Evolutionary conservation across 2,888 invertebrate species (phyloP).

Genomic region (Phalangium opilio): DNA sequence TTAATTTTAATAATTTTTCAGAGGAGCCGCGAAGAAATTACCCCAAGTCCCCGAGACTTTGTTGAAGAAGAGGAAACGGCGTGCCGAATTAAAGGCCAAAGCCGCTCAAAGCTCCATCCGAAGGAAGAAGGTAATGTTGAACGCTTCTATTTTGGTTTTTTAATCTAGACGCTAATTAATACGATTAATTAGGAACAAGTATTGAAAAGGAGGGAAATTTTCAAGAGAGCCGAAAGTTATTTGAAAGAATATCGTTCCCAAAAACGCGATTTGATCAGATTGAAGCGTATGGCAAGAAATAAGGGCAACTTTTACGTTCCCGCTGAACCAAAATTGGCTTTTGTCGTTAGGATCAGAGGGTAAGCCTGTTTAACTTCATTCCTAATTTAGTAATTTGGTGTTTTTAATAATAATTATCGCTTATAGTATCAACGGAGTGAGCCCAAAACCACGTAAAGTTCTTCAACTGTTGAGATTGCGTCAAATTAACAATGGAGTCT

Average conservation of each 20-base stretch:
- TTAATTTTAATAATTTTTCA: neutral
- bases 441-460: slow-evolving; percentile 66
- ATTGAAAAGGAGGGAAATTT: slow-evolving; percentile 67
- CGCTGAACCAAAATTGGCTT: slow-evolving; percentile 86
- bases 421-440: slow-evolving; percentile 47
- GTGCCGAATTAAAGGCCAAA: slow-evolving; percentile 48
- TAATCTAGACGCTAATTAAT: neutral
- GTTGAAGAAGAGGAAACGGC: slow-evolving; percentile 78
- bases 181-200: slow-evolving; percentile 47
- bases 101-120: slow-evolving; percentile 24
- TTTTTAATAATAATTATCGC: no score
- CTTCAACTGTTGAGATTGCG: slow-evolving; percentile 89
- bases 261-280: slow-evolving; percentile 70
- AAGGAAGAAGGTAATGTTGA: slow-evolving; percentile 25
- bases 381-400: no score
- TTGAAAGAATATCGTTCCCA: slow-evolving; percentile 84
- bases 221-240: slow-evolving; percentile 91
- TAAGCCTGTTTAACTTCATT: no score
- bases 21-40: slow-evolving; percentile 35
- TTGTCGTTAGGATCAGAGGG: slow-evolving; percentile 94
- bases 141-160: neutral
- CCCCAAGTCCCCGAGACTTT: slow-evolving; percentile 97
- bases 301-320: slow-evolving; percentile 94
- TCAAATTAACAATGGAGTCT: slow-evolving; percentile 99
- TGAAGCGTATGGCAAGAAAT: slow-evolving; percentile 72